phyloP scores from a whole-genome alignment of 2,113 vertebrate species.

The Tragelaphus strepsiceros region DNA sequence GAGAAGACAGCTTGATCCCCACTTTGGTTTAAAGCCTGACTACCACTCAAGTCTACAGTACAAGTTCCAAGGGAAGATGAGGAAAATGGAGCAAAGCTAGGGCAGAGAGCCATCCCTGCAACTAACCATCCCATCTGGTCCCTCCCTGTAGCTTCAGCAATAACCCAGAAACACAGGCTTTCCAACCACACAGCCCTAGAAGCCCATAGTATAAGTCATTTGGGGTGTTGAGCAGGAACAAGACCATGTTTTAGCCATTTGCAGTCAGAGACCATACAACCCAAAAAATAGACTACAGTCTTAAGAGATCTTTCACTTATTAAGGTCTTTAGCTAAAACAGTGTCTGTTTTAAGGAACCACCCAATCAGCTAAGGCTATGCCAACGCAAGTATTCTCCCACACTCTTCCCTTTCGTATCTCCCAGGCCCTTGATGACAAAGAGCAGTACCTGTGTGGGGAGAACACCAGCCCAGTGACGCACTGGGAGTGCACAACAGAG shows the following conservation, averaged over 20 bases:
- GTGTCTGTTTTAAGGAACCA: background rate
- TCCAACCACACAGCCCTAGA: background rate
- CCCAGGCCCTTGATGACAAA: background rate
- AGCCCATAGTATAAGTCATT: background rate
- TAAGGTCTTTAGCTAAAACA: background rate
- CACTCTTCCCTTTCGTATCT: accelerated
- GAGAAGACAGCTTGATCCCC: background rate
- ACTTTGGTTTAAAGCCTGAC: background rate
- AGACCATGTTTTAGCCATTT: background rate
- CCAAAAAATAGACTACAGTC: background rate
- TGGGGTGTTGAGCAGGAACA: background rate
- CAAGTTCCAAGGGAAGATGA: background rate
- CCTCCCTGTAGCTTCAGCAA: background rate
- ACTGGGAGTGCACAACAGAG: slow-evolving; percentile 82
- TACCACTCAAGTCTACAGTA: background rate
- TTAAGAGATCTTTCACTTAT: background rate
- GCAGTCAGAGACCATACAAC: background rate
- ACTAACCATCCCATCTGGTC: background rate
- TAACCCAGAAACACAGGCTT: background rate
- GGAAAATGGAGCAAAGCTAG: background rate
- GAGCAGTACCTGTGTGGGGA: slow-evolving; percentile 88
- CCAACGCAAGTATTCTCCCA: background rate
- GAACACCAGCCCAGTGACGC: slow-evolving; percentile 86
- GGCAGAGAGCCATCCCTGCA: background rate
- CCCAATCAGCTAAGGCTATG: too few species aligned